Percentiles rank a stretch among this genome's conserved stretches.
phyloP scores from a whole-genome alignment of 2,113 vertebrate species.

The Drymodes brunneopygia region DNA sequence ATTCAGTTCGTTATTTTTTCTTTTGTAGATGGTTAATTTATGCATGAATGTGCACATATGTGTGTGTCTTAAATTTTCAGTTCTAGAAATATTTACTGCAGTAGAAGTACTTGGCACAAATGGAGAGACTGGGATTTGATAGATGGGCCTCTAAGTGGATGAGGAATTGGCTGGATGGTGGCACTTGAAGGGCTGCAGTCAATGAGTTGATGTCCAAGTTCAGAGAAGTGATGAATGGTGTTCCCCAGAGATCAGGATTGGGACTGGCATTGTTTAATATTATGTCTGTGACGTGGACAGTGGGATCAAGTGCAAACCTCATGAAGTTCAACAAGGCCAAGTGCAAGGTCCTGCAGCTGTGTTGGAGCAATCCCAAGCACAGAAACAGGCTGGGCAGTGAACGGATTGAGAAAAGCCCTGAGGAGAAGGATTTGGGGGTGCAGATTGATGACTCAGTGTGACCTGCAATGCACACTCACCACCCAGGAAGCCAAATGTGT shows the following conservation, averaged over 20 bases:
- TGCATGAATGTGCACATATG: not conserved
- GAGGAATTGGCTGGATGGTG: not conserved
- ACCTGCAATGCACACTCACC: not conserved
- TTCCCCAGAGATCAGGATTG: accelerated
- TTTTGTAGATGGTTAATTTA: not conserved
- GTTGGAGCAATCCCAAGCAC: not conserved
- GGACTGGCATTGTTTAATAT: too few species aligned
- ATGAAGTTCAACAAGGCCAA: not conserved
- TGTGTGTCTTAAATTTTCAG: not conserved
- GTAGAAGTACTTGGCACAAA: not conserved
- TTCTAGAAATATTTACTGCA: not conserved
- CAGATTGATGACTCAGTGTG: not conserved
- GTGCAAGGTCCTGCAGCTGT: not conserved
- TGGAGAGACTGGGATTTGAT: not conserved
- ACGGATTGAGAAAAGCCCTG: not conserved
- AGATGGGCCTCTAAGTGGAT: not conserved
- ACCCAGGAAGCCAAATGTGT: not conserved
- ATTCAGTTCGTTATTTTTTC: not conserved
- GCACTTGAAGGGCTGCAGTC: not conserved
- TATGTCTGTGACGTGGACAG: not conserved
- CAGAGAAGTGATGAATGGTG: not conserved
- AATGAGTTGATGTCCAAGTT: not conserved
- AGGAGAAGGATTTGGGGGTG: not conserved
- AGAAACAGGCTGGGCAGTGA: not conserved
- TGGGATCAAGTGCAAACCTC: not conserved